Base-by-base conservation (phyloP, 1,140 invertebrate species). In the Hirudo medicinalis region DNA sequence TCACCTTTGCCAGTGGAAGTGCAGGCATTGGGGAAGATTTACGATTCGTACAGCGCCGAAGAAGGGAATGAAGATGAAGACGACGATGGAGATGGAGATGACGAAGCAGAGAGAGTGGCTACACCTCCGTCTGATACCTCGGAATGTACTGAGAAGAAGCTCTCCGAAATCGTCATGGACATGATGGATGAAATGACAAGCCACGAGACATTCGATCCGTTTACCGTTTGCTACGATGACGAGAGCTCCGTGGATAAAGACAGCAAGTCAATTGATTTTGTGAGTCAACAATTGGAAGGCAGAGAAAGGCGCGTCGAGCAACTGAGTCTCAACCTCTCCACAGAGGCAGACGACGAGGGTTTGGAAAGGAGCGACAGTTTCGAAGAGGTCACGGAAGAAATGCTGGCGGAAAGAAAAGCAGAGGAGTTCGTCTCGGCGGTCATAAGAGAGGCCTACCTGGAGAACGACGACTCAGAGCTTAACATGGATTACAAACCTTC, bases 381-480 rank as follows among this genome's bases (percentile, higher is more conserved):
- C 77, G 83, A 85, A 76, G 75, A 78, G 70, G 78, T 79, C 73
- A 78, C 78, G 70, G 78, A 80, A 53, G 78, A 75, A 72, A 81
- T 84, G 57, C 71, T 78, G 22, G 77, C 78, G 53, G 82, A 74
- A 8, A 63, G 57, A 22, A 63, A 68, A 69, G 43, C 32, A 17
- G 73, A 66, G 29, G 63, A 60, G 27, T 54, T 60, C 13, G 55
- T 71, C 20, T 69, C 72, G 72, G 71, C 74, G 67, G 71, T 74
- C 32, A 69, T 74, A 6, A 54, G 73, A 54, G 67, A 73, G 43
- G 60, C 72, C 25, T 72, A 73, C 53, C 69, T 71, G 19, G 68
- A 63, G 54, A 74, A 74, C 72, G 75, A 27, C 2, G 13, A 70
- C 22, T 25, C 69, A 19, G 57, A 63, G 19, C 3, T 8, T 32